Percentiles rank a stretch among this genome's conserved stretches.
These are phyloP conservation scores for Formica aserva DNA, from an alignment of 2,888 invertebrate genomes.

Conservation along the genomic window DNA sequence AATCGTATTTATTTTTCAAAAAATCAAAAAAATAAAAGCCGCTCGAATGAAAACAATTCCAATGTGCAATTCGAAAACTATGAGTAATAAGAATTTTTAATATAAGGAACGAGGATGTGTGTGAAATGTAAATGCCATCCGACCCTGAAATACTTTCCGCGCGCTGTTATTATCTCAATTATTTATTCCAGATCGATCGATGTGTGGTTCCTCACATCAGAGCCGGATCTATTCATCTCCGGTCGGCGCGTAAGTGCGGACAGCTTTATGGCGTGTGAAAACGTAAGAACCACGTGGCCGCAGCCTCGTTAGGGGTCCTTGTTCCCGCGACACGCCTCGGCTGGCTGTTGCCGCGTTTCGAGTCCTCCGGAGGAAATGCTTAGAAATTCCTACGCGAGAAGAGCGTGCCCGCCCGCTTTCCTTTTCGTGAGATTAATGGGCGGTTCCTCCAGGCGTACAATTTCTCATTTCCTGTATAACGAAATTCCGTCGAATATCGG, in stretches of 20 bases:
- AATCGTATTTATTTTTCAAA: not conserved
- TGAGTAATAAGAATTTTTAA: not conserved
- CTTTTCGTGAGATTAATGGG: conserved; percentile 46
- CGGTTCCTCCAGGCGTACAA: conserved; percentile 36
- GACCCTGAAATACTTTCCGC: not conserved
- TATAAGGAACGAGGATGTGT: not conserved
- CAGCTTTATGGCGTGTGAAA: conserved; percentile 82
- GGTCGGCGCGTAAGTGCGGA: conserved; percentile 75
- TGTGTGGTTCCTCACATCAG: not conserved
- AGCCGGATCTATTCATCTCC: conserved; percentile 43
- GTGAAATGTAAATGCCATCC: not conserved
- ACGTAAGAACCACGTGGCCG: conserved; percentile 75
- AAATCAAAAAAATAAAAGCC: not conserved
- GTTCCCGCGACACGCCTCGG: conserved; percentile 45
- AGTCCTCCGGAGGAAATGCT: conserved; percentile 43
- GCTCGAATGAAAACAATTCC: not conserved
- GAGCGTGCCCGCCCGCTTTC: conserved; percentile 36
- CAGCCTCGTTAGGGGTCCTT: conserved; percentile 47
- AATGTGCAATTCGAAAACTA: not conserved
- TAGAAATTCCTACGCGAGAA: conserved; percentile 46
- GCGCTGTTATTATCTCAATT: conserved; percentile 27
- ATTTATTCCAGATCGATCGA: conserved; percentile 38
- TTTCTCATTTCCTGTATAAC: conserved; percentile 28
- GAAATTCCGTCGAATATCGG: conserved; percentile 24
- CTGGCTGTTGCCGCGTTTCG: conserved; percentile 41